phyloP scores from a whole-genome alignment of 2,113 vertebrate genomes.

The Xiphophorus couchianus region DNA sequence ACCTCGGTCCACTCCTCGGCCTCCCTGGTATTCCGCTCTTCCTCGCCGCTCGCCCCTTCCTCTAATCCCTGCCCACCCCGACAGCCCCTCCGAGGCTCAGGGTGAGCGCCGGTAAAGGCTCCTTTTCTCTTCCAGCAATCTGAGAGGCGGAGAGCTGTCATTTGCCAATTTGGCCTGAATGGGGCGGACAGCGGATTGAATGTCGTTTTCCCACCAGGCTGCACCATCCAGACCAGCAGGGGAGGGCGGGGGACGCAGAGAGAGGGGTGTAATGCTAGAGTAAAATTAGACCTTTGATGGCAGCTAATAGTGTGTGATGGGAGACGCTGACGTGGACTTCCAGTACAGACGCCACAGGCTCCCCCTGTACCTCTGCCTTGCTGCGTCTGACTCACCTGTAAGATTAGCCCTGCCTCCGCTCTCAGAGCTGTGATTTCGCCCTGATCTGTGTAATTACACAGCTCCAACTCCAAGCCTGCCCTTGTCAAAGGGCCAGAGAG shows the following conservation, averaged over 20 bases:
- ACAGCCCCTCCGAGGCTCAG: slow-evolving; percentile 40
- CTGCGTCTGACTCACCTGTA: slow-evolving; percentile 71
- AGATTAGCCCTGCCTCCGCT: slow-evolving; percentile 74
- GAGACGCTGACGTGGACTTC: slow-evolving; percentile 82
- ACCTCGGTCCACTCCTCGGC: slow-evolving; percentile 56
- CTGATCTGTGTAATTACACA: slow-evolving; percentile 82
- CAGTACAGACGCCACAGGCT: slow-evolving; percentile 78
- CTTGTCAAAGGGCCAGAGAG: slow-evolving; percentile 63
- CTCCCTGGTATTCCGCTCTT: slow-evolving; percentile 27
- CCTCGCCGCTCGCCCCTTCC: slow-evolving; percentile 20
- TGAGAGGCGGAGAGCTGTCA: slow-evolving; percentile 87
- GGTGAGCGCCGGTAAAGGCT: slow-evolving; percentile 55
- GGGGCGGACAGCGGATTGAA: slow-evolving; percentile 84
- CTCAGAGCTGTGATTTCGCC: slow-evolving; percentile 81
- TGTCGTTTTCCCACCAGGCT: slow-evolving; percentile 92
- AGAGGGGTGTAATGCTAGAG: slow-evolving; percentile 85
- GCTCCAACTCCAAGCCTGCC: slow-evolving; percentile 59
- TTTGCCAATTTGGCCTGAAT: slow-evolving; percentile 89
- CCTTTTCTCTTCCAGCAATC: slow-evolving; percentile 80
- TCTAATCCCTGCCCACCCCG: slow-evolving; percentile 27
- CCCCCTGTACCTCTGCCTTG: slow-evolving; percentile 30
- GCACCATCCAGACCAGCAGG: slow-evolving; percentile 81
- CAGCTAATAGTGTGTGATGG: slow-evolving; percentile 85
- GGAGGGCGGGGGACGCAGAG: slow-evolving; percentile 67
- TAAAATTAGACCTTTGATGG: slow-evolving; percentile 90